Conservation (phyloP, 2,797 vertebrate genomes). For the Phylloscopus collybita region DNA sequence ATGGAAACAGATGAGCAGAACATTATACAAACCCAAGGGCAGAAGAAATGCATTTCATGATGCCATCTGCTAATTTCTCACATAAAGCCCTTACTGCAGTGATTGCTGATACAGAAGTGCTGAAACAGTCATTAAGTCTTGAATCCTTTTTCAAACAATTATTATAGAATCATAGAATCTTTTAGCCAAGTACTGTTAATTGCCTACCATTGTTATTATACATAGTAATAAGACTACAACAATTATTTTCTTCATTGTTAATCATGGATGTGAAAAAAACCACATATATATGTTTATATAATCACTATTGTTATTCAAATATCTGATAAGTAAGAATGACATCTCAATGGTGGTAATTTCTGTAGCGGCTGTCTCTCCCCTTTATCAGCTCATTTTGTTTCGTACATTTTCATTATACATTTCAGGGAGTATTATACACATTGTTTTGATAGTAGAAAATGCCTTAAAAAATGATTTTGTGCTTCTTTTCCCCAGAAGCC, state of each 20-base stretch:
- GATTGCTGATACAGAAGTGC: not conserved
- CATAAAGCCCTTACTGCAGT: not conserved
- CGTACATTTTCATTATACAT: not conserved
- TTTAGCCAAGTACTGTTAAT: not conserved
- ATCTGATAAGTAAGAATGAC: not conserved
- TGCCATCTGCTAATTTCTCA: not conserved
- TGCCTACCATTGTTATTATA: not conserved
- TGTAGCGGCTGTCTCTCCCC: not conserved
- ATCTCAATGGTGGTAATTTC: not conserved
- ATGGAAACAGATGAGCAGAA: not conserved
- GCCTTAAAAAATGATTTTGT: not conserved
- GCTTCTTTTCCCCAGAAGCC: not conserved
- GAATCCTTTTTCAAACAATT: constrained; percentile 2
- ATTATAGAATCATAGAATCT: not conserved
- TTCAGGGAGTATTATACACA: not conserved
- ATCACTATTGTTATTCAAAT: not conserved
- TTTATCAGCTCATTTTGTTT: not conserved
- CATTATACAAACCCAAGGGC: not conserved
- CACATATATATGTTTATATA: not conserved
- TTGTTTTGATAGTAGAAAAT: not conserved
- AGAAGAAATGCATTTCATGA: not conserved
- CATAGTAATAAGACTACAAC: not conserved
- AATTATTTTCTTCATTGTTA: not conserved
- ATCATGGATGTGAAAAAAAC: not conserved
- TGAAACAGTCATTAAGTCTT: not conserved